Conservation (phyloP, 2,797 vertebrate genomes). For the Microcaecilia unicolor region DNA sequence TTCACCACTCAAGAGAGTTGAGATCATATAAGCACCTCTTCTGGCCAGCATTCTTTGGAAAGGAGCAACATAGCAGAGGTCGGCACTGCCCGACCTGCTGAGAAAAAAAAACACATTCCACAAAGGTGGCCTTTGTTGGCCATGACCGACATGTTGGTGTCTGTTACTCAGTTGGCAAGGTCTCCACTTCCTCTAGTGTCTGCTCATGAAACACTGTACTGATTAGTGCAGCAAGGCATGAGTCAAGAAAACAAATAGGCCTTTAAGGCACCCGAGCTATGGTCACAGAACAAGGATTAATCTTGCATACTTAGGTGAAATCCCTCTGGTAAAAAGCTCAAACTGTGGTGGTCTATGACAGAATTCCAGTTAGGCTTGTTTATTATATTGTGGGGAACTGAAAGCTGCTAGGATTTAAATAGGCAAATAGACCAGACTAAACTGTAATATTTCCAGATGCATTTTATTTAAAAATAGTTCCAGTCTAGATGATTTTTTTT, state of each 20-base stretch:
- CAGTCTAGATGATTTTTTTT: neutral
- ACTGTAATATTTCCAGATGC: conserved; percentile 10
- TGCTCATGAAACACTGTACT: conserved; percentile 28
- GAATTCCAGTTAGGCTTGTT: conserved; percentile 13
- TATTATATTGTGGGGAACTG: conserved; percentile 3
- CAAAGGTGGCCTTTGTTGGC: conserved; percentile 20
- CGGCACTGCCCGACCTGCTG: neutral
- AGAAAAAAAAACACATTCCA: conserved; percentile 16
- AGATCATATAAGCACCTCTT: conserved; percentile 7
- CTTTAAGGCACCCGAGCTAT: conserved; percentile 16
- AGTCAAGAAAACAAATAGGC: conserved; percentile 20
- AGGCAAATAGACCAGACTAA: conserved; percentile 10
- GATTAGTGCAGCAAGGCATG: conserved; percentile 10
- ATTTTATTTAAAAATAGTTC: neutral
- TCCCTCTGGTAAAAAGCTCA: neutral
- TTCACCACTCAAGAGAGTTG: conserved; percentile 7
- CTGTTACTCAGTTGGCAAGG: conserved; percentile 7
- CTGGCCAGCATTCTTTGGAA: conserved; percentile 22
- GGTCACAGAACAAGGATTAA: conserved; percentile 10
- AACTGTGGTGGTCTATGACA: conserved; percentile 2
- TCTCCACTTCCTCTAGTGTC: conserved; percentile 16
- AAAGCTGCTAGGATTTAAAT: conserved; percentile 9
- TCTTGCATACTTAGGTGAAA: conserved; percentile 27
- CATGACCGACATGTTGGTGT: neutral
- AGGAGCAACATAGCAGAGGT: conserved; percentile 15